These are phyloP conservation scores for Lepidonotus clava DNA, from an alignment of 2,888 invertebrate genomes.

Conservation along the genomic window DNA sequence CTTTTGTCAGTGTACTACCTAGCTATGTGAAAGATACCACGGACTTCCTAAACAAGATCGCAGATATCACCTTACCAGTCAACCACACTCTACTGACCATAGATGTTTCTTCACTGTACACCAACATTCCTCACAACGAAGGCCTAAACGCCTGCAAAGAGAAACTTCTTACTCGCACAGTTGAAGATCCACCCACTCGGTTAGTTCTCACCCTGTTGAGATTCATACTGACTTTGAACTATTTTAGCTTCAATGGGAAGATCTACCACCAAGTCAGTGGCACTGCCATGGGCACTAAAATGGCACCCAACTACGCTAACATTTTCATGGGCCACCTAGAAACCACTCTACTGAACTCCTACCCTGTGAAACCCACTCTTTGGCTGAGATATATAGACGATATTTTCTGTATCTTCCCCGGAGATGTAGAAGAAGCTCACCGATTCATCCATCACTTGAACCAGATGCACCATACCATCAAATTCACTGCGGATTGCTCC, in stretches of 20 bases:
- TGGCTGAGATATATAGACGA: not conserved
- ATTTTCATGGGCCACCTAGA: slow-evolving; percentile 8
- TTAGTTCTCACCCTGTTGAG: not conserved
- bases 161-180: no score
- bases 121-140: slow-evolving; percentile 29
- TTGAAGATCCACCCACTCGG: not conserved
- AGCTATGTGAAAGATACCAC: slow-evolving; percentile 30
- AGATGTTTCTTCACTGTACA: slow-evolving; percentile 15
- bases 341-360: not conserved
- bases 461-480: not conserved
- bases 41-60: slow-evolving; percentile 10
- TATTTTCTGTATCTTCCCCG: not conserved
- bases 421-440: not conserved
- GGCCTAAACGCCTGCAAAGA: slow-evolving; percentile 39
- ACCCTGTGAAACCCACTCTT: not conserved
- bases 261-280: not conserved
- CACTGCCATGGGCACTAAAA: slow-evolving; percentile 12
- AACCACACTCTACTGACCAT: not conserved
- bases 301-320: slow-evolving; percentile 16
- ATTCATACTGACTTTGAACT: not conserved
- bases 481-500: slow-evolving; percentile 19
- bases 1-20: not conserved
- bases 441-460: not conserved
- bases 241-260: no score
- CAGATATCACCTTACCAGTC: no score